Evolutionary conservation across 2,797 vertebrate genomes (phyloP).

Genomic region (Parauchenoglanis punctatus): DNA sequence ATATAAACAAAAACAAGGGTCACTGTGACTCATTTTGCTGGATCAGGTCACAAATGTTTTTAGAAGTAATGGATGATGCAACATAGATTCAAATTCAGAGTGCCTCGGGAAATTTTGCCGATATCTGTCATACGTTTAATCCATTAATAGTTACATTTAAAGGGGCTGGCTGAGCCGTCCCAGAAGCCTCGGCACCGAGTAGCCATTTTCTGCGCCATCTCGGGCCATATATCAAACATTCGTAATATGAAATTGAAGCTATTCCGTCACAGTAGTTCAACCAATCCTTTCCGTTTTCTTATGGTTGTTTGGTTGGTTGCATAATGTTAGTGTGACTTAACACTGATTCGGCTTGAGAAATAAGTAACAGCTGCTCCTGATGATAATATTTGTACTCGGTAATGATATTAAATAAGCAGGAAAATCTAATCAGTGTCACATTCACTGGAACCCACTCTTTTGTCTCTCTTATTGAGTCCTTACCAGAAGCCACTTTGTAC

Average conservation of each 20-base stretch:
- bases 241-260: no score
- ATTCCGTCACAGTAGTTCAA: no score
- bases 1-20: no score
- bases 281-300: no score
- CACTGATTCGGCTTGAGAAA: neutral
- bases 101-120: neutral
- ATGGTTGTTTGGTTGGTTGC: no score
- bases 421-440: neutral
- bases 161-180: no score
- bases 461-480: neutral
- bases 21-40: no score
- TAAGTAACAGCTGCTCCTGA: neutral
- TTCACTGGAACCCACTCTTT: neutral
- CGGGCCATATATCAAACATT: no score
- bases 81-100: neutral
- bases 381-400: neutral
- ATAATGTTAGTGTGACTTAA: neutral
- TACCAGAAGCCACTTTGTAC: neutral
- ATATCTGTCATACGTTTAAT: neutral
- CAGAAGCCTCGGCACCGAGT: no score
- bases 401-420: neutral
- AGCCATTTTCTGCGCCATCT: no score
- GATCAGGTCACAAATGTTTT: neutral
- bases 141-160: neutral
- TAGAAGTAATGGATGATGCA: neutral